phyloP scores from a whole-genome alignment of 2,113 vertebrate species.

The Nymphicus hollandicus region DNA sequence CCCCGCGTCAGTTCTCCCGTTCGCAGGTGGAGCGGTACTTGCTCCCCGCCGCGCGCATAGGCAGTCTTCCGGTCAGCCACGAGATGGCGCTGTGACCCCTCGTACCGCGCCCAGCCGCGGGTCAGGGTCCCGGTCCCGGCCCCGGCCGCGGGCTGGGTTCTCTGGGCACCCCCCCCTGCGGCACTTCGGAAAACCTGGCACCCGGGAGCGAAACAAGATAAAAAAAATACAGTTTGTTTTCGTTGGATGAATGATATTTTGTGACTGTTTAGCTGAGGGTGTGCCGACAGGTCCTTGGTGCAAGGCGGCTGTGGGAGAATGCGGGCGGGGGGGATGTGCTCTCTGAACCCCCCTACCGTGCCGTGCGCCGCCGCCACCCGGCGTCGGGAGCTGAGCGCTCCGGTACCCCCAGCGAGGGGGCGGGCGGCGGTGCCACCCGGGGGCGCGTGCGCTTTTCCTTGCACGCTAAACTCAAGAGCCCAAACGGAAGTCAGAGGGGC shows the following conservation, averaged over 20 bases:
- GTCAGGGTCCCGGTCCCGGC: neutral
- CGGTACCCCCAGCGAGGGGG: neutral
- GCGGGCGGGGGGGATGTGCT: neutral
- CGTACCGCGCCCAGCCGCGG: neutral
- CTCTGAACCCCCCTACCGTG: neutral
- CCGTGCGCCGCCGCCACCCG: neutral
- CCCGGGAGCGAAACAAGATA: neutral
- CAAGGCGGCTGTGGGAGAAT: neutral
- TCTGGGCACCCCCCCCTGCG: too few relatives aligned
- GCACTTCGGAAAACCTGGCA: neutral
- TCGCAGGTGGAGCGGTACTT: fast-evolving
- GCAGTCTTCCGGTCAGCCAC: neutral
- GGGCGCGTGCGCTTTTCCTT: neutral
- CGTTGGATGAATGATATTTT: neutral
- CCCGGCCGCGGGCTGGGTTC: too few relatives aligned
- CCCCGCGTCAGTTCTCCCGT: fast-evolving
- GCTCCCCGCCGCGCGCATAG: neutral
- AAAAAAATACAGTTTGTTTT: neutral
- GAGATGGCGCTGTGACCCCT: constrained; percentile 68
- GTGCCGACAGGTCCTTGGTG: neutral
- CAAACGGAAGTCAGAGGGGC: fast-evolving
- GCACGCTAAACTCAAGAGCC: neutral
- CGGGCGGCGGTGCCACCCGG: neutral
- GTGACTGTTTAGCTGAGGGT: neutral
- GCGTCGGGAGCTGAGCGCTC: neutral